Base-by-base conservation (phyloP, 2,797 vertebrate genomes). In the Dendrocincla fuliginosa region DNA sequence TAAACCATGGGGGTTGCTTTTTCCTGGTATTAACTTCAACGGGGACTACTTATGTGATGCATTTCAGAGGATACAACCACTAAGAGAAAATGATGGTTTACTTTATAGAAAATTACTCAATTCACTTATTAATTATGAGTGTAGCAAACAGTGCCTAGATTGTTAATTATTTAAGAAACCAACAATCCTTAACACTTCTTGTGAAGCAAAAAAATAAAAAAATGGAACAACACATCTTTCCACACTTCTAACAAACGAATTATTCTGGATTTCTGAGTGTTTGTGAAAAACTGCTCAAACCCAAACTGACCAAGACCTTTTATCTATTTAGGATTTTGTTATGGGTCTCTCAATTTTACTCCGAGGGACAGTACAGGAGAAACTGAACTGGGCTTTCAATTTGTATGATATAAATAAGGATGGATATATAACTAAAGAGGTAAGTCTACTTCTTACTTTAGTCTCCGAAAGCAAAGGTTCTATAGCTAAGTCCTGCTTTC, bases 371-470 rank as follows among this genome's bases (percentile, higher is more conserved):
- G 98, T 99, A 88, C 99, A 99, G 96, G 99, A 99, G 96, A 99
- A 99, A 97, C 98, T 99, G 89, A 99, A 99, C 98, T 99, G 99
- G 99, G 99, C 99, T 68, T 99, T 99, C 98, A 99, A 99, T 97
- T 98, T 99, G 95, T 99, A 99, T 84, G 99, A 99, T 94, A 99
- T 99, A 97, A 99, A 99, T 94, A 99, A 99, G 97, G 99, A 99
- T 35, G 99, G 99, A 80, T 99, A 99, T 92, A 99, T 99, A 96
- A 99, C 99, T 94, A 99, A 99, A 98, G 99, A 99, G 98, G 99
- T 99, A 98, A 98, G 96, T 77, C 50, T 67, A 4, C 24, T 56
- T 92, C 47, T 69, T 33, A 35, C 16, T 44, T 12, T 85, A 35
- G 53, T n/a, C 32, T 74, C 46, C 59, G 42, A 53, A 91, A 76